Percentiles rank a stretch among this genome's conserved stretches.
These are phyloP conservation scores for Chloroceryle amazona DNA, from an alignment of 2,797 vertebrate genomes.

Conservation along the genomic window DNA sequence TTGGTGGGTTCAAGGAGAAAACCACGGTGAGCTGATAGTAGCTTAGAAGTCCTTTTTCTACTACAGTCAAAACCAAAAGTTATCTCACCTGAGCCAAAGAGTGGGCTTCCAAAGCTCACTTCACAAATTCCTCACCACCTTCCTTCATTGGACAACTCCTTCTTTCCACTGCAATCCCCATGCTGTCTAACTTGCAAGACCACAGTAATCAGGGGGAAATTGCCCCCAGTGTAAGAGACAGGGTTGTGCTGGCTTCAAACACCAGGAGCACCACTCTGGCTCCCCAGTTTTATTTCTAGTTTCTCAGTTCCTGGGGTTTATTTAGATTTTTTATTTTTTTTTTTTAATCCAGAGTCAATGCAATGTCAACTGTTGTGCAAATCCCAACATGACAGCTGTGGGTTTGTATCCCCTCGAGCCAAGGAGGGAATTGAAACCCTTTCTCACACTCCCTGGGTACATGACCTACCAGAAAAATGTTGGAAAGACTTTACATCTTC, in stretches of 20 bases:
- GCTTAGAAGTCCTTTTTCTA: not conserved
- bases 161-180: not conserved
- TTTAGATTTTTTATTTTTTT: not conserved
- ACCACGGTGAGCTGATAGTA: not conserved
- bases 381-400: slow-evolving; percentile 4
- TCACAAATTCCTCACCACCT: not conserved
- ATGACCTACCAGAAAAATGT: not conserved
- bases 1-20: not conserved
- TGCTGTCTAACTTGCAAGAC: not conserved
- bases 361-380: not conserved
- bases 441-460: not conserved
- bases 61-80: not conserved
- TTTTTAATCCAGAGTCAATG: not conserved
- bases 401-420: not conserved
- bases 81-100: not conserved
- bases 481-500: not conserved
- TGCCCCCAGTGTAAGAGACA: not conserved
- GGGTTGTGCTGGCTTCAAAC: not conserved
- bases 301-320: not conserved
- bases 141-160: fast-evolving
- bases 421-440: slow-evolving; percentile 10
- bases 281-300: not conserved
- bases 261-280: not conserved
- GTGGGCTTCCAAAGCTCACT: not conserved
- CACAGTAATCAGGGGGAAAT: not conserved